These are phyloP conservation scores for Ormyrus rosae DNA, from an alignment of 2,888 invertebrate genomes.

Conservation along the genomic window DNA sequence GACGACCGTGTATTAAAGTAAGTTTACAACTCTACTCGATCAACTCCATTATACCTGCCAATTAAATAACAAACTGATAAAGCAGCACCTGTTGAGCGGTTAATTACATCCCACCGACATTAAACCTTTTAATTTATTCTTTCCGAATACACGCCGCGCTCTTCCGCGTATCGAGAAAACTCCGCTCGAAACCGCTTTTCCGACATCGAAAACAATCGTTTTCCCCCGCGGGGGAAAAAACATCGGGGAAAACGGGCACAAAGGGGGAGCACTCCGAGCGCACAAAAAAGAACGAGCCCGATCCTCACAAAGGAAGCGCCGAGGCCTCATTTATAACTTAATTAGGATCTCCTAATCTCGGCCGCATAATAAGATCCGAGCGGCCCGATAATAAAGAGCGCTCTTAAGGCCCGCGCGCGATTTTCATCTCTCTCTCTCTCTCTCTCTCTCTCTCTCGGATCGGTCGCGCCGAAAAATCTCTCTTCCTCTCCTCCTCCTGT, in stretches of 20 bases:
- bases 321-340: constrained; percentile 43
- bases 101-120: too few relatives aligned
- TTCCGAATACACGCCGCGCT: too few relatives aligned
- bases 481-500: constrained; percentile 3
- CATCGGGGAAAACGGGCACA: not conserved
- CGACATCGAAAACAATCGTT: not conserved
- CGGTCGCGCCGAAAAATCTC: constrained; percentile 10
- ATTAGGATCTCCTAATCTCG: constrained; percentile 37
- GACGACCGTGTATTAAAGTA: not conserved
- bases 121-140: too few relatives aligned
- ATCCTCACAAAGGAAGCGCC: not conserved
- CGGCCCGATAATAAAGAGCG: constrained; percentile 26
- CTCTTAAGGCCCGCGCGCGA: constrained; percentile 14
- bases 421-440: constrained; percentile 49
- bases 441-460: constrained; percentile 37
- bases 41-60: not conserved
- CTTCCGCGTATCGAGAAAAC: too few relatives aligned
- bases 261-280: not conserved
- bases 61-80: too few relatives aligned
- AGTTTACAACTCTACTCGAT: not conserved
- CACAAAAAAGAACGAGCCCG: not conserved
- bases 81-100: too few relatives aligned
- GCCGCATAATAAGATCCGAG: constrained; percentile 29
- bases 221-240: not conserved
- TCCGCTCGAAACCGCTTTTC: too few relatives aligned